Base-by-base conservation (phyloP, 2,113 vertebrate genomes). In the Alexandromys fortis region DNA sequence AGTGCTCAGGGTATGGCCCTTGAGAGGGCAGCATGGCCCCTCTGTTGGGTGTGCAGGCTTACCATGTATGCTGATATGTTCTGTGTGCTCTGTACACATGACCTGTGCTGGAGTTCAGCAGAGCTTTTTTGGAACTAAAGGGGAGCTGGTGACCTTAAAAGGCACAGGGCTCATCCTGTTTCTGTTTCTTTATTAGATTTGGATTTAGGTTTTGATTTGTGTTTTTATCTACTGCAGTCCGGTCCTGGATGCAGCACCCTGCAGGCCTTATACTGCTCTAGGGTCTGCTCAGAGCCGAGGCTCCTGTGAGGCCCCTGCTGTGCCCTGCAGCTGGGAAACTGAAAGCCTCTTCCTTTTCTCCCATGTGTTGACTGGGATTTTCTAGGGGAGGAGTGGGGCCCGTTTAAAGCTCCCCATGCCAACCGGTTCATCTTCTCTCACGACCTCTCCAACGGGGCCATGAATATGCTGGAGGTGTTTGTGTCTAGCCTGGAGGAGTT, bases 381-480 rank as follows among this genome's bases (percentile, higher is more conserved):
- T 98, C 72, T 79, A 99, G 99, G 99, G 52, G 99, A 99, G 96
- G 96, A 98, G 95, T 99, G 99, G 99, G 99, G 99, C 70, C 97
- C 95, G 0, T 98, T 98, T 70, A 98, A 67, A 98, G 99, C 99
- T 0, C 99, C 99, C 68, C 98, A 99, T 58, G 99, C 99, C 94
- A 99, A 99, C 98, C 99, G 99, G 96, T 99, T 99, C 97, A 99
- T 99, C 98, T 99, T 99, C 98, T 99, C 99, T 75, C 99, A 99
- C 1, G 99, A 99, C 75, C 97, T 99, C 61, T 99, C 99, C 78
- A 99, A 99, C 3, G 99, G 99, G 0, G 99, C 98, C 97, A 99
- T 99, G 98, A 99, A 99, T 78, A 98, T 98, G 61, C 98, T 99
- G 98, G 99, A 99, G 98, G 99, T 98, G 22, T 99, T 99, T 55